Conservation (phyloP, 37 sponge, comb jelly and placozoan genomes). For the Halisarca cf. caerulea region DNA sequence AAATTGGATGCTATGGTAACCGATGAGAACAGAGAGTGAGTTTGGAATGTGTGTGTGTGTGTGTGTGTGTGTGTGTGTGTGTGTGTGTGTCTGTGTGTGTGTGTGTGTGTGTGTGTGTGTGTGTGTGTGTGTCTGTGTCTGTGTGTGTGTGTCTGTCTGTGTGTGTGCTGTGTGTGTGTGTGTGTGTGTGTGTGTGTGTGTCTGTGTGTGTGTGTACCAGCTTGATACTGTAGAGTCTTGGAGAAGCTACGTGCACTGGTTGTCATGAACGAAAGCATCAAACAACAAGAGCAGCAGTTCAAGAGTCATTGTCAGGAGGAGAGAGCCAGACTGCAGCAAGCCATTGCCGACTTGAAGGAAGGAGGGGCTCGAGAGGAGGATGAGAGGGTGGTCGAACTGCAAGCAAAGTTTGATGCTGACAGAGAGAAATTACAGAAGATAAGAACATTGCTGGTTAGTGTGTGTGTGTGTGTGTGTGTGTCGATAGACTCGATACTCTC, state of each 20-base stretch:
- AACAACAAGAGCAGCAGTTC: constrained; percentile 92
- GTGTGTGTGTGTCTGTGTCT: background rate
- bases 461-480: constrained; percentile 1
- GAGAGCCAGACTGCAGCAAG: constrained; percentile 63
- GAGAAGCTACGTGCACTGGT: constrained; percentile 73
- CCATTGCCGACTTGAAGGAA: constrained; percentile 39
- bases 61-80: background rate
- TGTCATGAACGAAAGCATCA: constrained; percentile 85
- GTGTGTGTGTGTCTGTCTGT: background rate
- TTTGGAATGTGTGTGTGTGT: background rate
- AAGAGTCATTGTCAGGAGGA: constrained; percentile 88
- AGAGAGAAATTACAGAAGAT: constrained; percentile 86
- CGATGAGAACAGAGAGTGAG: constrained; percentile 86
- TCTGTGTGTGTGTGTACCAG: background rate
- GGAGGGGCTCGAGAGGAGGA: constrained; percentile 34
- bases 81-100: background rate
- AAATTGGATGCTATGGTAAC: constrained; percentile 86
- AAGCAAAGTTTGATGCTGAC: constrained; percentile 70
- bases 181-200: background rate
- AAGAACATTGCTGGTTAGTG: constrained; percentile 63
- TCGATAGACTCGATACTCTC: too few relatives aligned
- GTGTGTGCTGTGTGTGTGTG: background rate
- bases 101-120: constrained; percentile 1
- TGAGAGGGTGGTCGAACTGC: constrained; percentile 52
- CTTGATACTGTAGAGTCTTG: constrained; percentile 49